Conservation (phyloP, 2,888 invertebrate species). For the Tenthredo notha region DNA sequence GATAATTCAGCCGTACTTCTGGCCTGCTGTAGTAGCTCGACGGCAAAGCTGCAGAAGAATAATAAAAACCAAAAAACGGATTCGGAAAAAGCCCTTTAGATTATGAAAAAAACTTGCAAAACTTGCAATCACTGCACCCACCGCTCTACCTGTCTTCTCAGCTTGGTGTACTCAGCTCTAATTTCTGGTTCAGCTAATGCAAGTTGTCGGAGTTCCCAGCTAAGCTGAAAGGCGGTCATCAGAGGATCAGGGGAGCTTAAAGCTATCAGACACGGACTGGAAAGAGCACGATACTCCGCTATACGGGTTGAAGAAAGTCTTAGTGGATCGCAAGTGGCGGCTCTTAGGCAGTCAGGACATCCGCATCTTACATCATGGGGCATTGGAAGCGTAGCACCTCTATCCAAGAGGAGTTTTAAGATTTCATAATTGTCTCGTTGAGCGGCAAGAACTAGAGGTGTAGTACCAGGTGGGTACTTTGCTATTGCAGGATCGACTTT, state of each 20-base stretch:
- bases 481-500: slow-evolving; percentile 90
- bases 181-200: slow-evolving; percentile 97
- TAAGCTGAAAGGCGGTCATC: slow-evolving; percentile 95
- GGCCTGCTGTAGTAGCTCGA: slow-evolving; percentile 93
- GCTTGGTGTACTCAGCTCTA: slow-evolving; percentile 92
- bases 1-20: slow-evolving; percentile 96
- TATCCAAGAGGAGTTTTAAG: slow-evolving; percentile 93
- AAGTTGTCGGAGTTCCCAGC: slow-evolving; percentile 95
- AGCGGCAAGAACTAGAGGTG: slow-evolving; percentile 95
- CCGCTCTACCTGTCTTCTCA: slow-evolving; percentile 92
- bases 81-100: neutral
- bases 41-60: slow-evolving; percentile 84
- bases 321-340: slow-evolving; percentile 86
- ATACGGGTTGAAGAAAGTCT: slow-evolving; percentile 93
- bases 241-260: slow-evolving; percentile 95
- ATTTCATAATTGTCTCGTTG: slow-evolving; percentile 98
- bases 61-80: neutral
- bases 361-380: slow-evolving; percentile 95
- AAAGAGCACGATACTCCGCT: slow-evolving; percentile 94
- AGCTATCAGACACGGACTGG: slow-evolving; percentile 96
- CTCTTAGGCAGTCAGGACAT: slow-evolving; percentile 92
- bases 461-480: slow-evolving; percentile 95
- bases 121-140: slow-evolving; percentile 55
- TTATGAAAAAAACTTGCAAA: neutral
- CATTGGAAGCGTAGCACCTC: slow-evolving; percentile 94